These are phyloP conservation scores for Philereme transversata DNA, from an alignment of 2,888 invertebrate genomes.

Conservation along the genomic window DNA sequence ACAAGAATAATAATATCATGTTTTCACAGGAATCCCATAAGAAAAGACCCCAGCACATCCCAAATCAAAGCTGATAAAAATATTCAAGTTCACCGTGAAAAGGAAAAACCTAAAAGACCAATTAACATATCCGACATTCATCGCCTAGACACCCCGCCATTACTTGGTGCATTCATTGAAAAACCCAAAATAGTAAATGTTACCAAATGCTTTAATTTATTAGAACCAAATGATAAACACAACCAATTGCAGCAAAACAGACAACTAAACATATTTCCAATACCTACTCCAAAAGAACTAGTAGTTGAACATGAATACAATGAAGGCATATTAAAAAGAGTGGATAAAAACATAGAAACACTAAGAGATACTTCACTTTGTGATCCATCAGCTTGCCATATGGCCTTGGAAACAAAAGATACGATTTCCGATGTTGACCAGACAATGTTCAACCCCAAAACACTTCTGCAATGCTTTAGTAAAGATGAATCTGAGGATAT, in stretches of 20 bases:
- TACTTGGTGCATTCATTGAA: constrained; percentile 46
- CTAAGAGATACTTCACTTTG: constrained; percentile 10
- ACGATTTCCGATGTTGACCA: constrained; percentile 51
- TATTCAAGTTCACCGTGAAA: constrained; percentile 15
- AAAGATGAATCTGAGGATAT: constrained; percentile 45
- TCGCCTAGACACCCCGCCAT: constrained; percentile 42
- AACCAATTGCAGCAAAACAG: constrained; percentile 12
- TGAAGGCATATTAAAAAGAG: constrained; percentile 8
- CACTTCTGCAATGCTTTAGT: constrained; percentile 56
- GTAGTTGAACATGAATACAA: constrained; percentile 4
- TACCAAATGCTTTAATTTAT: constrained; percentile 14
- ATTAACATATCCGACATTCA: constrained; percentile 68
- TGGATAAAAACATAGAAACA: constrained; percentile 5
- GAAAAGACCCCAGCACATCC: constrained; percentile 6
- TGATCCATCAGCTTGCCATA: not conserved
- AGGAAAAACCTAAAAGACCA: constrained; percentile 51
- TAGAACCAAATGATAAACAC: constrained; percentile 14
- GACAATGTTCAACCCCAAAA: constrained; percentile 69
- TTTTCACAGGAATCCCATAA: constrained; percentile 18
- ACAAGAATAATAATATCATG: not conserved
- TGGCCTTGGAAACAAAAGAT: constrained; percentile 10
- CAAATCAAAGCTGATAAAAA: constrained; percentile 18
- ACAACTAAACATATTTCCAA: constrained; percentile 1
- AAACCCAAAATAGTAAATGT: constrained; percentile 17
- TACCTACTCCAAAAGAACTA: constrained; percentile 4